Evolutionary conservation across 2,797 vertebrate genomes (phyloP).

Genomic region (Halcyon leucocephala): DNA sequence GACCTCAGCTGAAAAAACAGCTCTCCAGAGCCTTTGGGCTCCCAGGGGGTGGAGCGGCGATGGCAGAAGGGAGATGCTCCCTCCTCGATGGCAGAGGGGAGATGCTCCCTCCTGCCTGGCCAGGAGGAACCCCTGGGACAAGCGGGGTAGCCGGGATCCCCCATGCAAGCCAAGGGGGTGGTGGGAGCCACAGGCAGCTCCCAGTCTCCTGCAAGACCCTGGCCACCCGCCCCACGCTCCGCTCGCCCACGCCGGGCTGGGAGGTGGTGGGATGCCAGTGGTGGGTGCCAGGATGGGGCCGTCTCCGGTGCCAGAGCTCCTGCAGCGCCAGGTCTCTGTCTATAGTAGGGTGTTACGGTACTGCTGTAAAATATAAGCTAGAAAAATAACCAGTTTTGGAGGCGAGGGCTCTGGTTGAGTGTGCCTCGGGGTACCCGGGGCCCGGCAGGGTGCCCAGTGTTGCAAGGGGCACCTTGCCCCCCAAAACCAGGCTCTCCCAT

Average conservation of each 20-base stretch:
- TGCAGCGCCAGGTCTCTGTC: not conserved
- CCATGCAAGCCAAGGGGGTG: fast-evolving
- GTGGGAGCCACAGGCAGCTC: not conserved
- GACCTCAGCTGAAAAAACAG: not conserved
- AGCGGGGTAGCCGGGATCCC: not conserved
- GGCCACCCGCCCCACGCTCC: fast-evolving
- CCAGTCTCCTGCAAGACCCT: not conserved
- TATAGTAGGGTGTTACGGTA: not conserved
- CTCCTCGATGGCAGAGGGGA: not conserved
- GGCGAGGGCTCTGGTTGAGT: not conserved
- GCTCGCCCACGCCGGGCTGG: fast-evolving
- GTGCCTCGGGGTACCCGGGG: not conserved
- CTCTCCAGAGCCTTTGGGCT: not conserved
- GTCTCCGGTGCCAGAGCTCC: not conserved
- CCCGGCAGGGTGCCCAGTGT: fast-evolving
- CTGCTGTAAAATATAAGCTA: slow-evolving; percentile 49
- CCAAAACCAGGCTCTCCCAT: not conserved
- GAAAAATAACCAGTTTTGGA: not conserved
- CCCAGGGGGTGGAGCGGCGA: fast-evolving
- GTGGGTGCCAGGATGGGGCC: not conserved
- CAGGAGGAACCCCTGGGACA: not conserved
- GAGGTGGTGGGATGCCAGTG: not conserved
- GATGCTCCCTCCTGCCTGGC: fast-evolving
- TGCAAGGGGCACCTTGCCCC: not conserved
- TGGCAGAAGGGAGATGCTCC: not conserved